Evolutionary conservation across 2,113 vertebrate species (phyloP), one percentile per base, ranked within the genome.

Genomic region (Gopherus evgoodei): DNA sequence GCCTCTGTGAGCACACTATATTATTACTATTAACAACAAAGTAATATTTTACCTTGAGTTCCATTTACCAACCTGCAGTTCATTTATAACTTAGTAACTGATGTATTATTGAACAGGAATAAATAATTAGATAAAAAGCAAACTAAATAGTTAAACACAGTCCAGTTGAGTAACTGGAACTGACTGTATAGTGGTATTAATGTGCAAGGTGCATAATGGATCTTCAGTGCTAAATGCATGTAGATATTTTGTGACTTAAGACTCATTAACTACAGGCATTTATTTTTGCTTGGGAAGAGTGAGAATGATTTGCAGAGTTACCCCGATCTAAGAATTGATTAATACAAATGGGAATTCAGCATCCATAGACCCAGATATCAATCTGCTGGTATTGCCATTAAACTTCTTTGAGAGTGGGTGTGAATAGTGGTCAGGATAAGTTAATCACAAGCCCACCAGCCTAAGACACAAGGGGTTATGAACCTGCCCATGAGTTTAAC

Each of bases 221-320:
- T 89, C 85, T 53, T 87, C 27, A 90, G 4, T 0, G 59, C 94
- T 97, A 94, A 95, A 95, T 96, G 96, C 95, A 17, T n/a, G 94
- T 93, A 56, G 80, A 78, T 27, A 88, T 95, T 95, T 93, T 3
- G 2, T 96, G 96, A 93, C 91, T 76, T 24, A 1, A 94, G 94
- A 91, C 82, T 14, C 7, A 50, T 62, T 56, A 59, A 11, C 72
- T 90, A 31, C 81, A 69, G 21, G 35, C 62, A 10, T 44, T 38
- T 87, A 6, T 57, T 80, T 86, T 86, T 29, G 59, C 94, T 91
- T 1, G 0, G 80, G 80, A 69, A 89, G 84, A 5, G 17, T 72
- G 81, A 86, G 38, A 1, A 56, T 83, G 93, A 93, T 89, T 6
- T 84, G 42, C 5, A 22, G 76, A 35, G 80, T 6, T 84, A 84